phyloP scores from a whole-genome alignment of 2,113 vertebrate species.

The Brienomyrus brachyistius region DNA sequence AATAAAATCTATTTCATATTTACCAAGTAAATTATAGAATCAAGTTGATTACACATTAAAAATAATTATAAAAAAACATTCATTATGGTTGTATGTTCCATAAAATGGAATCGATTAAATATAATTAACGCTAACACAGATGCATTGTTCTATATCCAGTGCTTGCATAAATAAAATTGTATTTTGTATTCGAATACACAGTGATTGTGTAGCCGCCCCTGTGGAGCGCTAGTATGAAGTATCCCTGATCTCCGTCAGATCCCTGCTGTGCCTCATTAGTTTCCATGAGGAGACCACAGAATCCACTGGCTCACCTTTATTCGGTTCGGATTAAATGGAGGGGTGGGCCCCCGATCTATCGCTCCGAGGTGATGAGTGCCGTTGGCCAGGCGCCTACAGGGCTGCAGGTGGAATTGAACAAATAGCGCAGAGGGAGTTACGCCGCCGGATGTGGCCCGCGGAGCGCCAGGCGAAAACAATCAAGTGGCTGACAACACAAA shows the following conservation, averaged over 20 bases:
- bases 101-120: background rate
- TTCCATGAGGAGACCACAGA: background rate
- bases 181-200: background rate
- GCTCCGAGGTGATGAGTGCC: background rate
- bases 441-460: background rate
- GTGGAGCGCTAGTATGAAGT: background rate
- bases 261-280: background rate
- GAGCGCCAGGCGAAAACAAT: background rate
- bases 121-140: background rate
- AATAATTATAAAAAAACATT: background rate
- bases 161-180: background rate
- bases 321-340: background rate
- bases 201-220: background rate
- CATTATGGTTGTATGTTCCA: background rate
- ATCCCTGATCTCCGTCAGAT: background rate
- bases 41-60: background rate
- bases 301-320: background rate
- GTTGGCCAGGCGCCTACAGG: background rate
- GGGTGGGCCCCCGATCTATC: background rate
- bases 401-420: background rate
- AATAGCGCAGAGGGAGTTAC: background rate
- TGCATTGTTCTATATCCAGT: background rate
- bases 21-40: background rate
- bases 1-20: background rate
- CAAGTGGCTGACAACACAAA: background rate